These are phyloP conservation scores for Eupithecia inturbata DNA, from an alignment of 2,888 invertebrate genomes.

Conservation along the genomic window DNA sequence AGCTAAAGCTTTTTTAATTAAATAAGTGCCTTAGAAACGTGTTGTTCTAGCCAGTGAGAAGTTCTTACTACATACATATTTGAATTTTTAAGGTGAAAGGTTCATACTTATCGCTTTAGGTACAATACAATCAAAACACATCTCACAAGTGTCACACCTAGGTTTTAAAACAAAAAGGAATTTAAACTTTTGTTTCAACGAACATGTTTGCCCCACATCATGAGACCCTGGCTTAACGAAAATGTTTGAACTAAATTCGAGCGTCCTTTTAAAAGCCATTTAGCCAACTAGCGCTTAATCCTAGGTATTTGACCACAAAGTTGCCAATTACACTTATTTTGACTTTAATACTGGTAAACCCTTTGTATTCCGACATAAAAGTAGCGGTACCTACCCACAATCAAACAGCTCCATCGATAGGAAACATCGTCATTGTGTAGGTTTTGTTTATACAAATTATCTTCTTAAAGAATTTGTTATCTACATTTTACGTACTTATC, in stretches of 20 bases:
- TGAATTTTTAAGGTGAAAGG: not conserved
- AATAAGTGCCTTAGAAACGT: not conserved
- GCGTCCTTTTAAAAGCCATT: constrained; percentile 48
- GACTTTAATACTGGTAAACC: not conserved
- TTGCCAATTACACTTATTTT: not conserved
- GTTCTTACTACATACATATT: not conserved
- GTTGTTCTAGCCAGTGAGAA: not conserved
- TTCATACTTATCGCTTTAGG: not conserved
- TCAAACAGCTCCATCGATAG: too few relatives aligned
- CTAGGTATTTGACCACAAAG: constrained; percentile 55
- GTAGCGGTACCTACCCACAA: too few relatives aligned
- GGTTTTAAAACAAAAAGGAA: not conserved
- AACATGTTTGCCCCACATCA: constrained; percentile 10
- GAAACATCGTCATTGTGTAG: too few relatives aligned
- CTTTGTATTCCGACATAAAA: too few relatives aligned
- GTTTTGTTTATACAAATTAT: too few relatives aligned
- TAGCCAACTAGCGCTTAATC: constrained; percentile 52
- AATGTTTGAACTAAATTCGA: constrained; percentile 48
- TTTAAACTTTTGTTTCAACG: constrained; percentile 5
- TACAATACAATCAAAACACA: not conserved
- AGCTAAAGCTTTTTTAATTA: not conserved
- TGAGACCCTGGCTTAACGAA: constrained; percentile 28
- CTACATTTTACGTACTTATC: too few relatives aligned
- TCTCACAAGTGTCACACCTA: not conserved
- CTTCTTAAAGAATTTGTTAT: too few relatives aligned